Percentiles rank a stretch among this genome's conserved stretches.
Evolutionary conservation across 64 coral and sea anemone genomes (phyloP).

Genomic region (Cladopsammia gracilis): DNA sequence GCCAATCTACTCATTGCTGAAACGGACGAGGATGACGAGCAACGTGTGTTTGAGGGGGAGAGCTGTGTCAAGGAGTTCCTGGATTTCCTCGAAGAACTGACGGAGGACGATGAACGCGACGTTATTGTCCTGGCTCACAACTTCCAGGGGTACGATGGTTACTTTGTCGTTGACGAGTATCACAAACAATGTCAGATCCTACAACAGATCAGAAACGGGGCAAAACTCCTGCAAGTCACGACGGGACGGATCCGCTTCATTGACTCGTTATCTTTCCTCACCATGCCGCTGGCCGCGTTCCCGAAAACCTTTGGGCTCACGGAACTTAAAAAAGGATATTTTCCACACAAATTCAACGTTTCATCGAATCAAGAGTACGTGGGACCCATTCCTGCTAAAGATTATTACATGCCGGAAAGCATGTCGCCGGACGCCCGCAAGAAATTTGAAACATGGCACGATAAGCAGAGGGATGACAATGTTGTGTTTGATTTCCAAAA

Average conservation of each 20-base stretch:
- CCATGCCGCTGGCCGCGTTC: not conserved
- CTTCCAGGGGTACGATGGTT: constrained; percentile 43
- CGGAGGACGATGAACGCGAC: too few species aligned
- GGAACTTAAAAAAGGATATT: not conserved
- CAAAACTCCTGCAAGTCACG: not conserved
- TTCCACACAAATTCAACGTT: constrained; percentile 46
- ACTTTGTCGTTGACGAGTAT: constrained; percentile 2
- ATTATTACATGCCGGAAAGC: not conserved
- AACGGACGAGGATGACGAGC: too few species aligned
- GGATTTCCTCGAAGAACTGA: too few species aligned
- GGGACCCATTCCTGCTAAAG: not conserved
- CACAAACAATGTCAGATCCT: not conserved
- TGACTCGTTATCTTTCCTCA: not conserved
- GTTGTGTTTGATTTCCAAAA: not conserved
- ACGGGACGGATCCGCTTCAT: not conserved
- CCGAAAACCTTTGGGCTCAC: not conserved
- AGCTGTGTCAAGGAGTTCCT: too few species aligned
- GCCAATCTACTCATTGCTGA: too few species aligned
- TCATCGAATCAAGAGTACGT: not conserved
- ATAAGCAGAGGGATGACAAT: too few species aligned
- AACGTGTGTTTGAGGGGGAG: too few species aligned
- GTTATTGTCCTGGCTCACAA: constrained; percentile 50
- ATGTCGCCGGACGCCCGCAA: not conserved
- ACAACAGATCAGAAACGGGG: not conserved
- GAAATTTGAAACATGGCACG: constrained; percentile 12